A percentile compares a stretch with the other conserved stretches of the same genome.
phyloP scores from a whole-genome alignment of 2,888 invertebrate species.

The Eupithecia subfuscata region DNA sequence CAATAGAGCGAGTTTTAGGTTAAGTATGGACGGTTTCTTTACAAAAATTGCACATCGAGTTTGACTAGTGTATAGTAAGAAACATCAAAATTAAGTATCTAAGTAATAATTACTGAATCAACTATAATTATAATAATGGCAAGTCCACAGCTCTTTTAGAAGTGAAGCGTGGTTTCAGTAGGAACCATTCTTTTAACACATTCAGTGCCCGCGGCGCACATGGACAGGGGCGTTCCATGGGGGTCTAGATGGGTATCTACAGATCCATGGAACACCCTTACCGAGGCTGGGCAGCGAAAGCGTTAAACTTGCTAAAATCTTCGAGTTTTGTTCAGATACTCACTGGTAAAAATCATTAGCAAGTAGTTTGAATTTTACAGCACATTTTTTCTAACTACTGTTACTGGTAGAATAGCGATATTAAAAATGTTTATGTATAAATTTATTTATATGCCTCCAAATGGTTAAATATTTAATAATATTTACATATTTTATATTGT shows the following conservation, averaged over 20 bases:
- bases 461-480: neutral
- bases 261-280: neutral
- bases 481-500: neutral
- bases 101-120: neutral
- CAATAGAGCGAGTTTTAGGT: too few species aligned
- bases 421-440: conserved; percentile 9
- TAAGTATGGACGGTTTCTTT: too few species aligned
- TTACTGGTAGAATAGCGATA: neutral
- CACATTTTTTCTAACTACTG: neutral
- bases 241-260: neutral
- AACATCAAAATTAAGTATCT: neutral
- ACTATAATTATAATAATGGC: neutral
- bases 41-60: too few species aligned
- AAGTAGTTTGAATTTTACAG: neutral
- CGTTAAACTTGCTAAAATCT: neutral
- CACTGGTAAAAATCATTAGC: neutral
- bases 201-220: neutral
- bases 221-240: neutral
- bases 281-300: neutral
- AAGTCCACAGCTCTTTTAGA: neutral
- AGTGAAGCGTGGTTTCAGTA: neutral
- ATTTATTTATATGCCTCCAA: conserved; percentile 1
- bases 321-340: neutral
- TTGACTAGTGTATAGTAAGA: neutral
- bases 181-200: neutral